Conservation (phyloP, 2,797 vertebrate species). For the Lacerta viridis region DNA sequence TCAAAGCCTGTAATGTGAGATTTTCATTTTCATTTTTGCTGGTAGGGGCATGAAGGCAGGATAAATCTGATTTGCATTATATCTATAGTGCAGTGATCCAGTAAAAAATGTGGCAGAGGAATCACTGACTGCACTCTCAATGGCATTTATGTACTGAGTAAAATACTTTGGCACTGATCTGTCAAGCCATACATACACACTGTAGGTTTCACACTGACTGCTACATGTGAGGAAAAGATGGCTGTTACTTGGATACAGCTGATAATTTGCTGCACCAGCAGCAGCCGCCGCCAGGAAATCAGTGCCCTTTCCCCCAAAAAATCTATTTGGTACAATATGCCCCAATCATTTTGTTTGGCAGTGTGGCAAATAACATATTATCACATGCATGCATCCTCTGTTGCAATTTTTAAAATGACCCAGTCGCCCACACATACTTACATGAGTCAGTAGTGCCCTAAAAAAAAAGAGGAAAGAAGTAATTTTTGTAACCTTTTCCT, state of each 20-base stretch:
- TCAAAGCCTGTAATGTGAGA: slow-evolving; percentile 38
- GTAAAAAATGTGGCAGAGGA: slow-evolving; percentile 65
- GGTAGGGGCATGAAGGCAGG: slow-evolving; percentile 7
- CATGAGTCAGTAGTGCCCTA: background rate
- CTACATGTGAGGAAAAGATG: background rate
- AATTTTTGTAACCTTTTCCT: background rate
- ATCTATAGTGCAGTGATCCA: slow-evolving; percentile 63
- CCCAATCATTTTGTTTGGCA: background rate
- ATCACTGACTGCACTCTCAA: slow-evolving; percentile 59
- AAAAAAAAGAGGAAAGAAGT: background rate
- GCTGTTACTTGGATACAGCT: background rate
- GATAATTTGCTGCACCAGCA: background rate
- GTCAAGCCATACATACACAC: too few relatives aligned
- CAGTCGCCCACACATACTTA: background rate
- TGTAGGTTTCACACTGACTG: background rate
- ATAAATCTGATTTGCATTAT: slow-evolving; percentile 67
- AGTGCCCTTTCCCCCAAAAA: background rate
- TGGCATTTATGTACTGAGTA: background rate
- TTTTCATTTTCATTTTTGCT: slow-evolving; percentile 15
- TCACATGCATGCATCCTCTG: background rate
- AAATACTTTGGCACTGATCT: background rate
- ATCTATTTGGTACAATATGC: background rate
- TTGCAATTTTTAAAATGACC: background rate
- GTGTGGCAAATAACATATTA: background rate
- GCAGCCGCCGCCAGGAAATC: background rate